Evolutionary conservation across 2,888 invertebrate species (phyloP).

Genomic region (Aethes cnicana): DNA sequence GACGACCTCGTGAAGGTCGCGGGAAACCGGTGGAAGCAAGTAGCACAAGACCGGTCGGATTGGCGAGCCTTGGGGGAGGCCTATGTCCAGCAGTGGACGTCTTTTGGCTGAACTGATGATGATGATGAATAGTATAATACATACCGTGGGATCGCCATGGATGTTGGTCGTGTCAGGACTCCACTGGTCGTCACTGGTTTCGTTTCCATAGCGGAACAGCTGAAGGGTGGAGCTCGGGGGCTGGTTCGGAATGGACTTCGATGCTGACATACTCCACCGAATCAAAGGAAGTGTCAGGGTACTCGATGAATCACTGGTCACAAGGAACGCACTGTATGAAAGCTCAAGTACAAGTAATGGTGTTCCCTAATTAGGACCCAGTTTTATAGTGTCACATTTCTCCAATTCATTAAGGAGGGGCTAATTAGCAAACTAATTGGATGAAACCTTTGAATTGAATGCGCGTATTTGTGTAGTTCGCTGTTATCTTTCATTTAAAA

Average conservation of each 20-base stretch:
- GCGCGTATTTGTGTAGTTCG: slow-evolving; percentile 1
- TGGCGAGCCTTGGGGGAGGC: too few relatives aligned
- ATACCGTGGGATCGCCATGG: slow-evolving; percentile 11
- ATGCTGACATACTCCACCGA: slow-evolving; percentile 36
- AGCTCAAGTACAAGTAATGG: slow-evolving; percentile 45
- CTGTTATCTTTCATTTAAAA: not conserved
- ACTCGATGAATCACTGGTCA: not conserved
- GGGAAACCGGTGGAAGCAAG: too few relatives aligned
- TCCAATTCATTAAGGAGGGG: slow-evolving; percentile 32
- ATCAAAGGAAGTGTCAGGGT: slow-evolving; percentile 15
- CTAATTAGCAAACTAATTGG: slow-evolving; percentile 46
- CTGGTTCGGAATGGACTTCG: slow-evolving; percentile 34
- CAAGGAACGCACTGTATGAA: slow-evolving; percentile 43
- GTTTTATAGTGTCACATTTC: slow-evolving; percentile 52
- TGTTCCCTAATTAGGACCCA: slow-evolving; percentile 40
- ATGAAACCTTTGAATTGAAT: slow-evolving; percentile 38
- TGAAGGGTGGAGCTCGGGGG: slow-evolving; percentile 27
- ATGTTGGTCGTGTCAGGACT: slow-evolving; percentile 34
- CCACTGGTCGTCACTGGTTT: slow-evolving; percentile 43
- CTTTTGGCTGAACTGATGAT: too few relatives aligned
- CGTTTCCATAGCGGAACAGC: slow-evolving; percentile 29
- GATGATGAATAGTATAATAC: not conserved
- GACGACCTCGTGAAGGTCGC: too few relatives aligned
- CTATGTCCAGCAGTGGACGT: too few relatives aligned
- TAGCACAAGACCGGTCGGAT: too few relatives aligned